Evolutionary conservation across 2,888 invertebrate genomes (phyloP).

Genomic region (Tipula lateralis): DNA sequence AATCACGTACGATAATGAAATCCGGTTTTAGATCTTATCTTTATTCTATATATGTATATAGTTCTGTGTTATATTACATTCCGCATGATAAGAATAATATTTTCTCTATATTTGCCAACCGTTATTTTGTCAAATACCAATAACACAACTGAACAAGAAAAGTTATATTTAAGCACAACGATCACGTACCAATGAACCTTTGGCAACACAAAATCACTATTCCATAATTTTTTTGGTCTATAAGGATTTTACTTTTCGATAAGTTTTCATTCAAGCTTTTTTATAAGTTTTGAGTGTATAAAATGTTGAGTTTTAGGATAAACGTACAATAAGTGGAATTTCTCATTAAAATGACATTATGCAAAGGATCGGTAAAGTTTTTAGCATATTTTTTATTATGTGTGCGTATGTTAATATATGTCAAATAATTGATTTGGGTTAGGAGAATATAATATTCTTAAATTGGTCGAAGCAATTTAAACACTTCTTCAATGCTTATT

Average conservation of each 20-base stretch:
- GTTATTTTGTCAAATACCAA: neutral
- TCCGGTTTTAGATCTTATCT: neutral
- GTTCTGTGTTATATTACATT: too few relatives aligned
- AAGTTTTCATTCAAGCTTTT: neutral
- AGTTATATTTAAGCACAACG: neutral
- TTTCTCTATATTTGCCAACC: neutral
- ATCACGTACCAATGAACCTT: neutral
- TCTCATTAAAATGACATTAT: neutral
- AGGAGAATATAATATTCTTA: too few relatives aligned
- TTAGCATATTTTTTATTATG: neutral
- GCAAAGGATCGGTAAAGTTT: neutral
- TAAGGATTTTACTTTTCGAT: neutral
- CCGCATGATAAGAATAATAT: neutral
- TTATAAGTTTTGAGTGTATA: neutral
- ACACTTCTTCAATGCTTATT: too few relatives aligned
- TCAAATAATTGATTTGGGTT: too few relatives aligned
- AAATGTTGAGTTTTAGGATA: neutral
- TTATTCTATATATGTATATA: neutral
- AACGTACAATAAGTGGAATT: neutral
- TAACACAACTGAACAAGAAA: neutral
- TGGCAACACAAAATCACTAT: neutral
- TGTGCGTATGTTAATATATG: too few relatives aligned
- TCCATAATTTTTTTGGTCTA: neutral
- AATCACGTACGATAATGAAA: neutral
- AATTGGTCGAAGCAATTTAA: too few relatives aligned